Percentiles rank a stretch among this genome's conserved stretches.
These are phyloP conservation scores for Platycheirus albimanus DNA, from an alignment of 2,888 invertebrate species.

Conservation along the genomic window DNA sequence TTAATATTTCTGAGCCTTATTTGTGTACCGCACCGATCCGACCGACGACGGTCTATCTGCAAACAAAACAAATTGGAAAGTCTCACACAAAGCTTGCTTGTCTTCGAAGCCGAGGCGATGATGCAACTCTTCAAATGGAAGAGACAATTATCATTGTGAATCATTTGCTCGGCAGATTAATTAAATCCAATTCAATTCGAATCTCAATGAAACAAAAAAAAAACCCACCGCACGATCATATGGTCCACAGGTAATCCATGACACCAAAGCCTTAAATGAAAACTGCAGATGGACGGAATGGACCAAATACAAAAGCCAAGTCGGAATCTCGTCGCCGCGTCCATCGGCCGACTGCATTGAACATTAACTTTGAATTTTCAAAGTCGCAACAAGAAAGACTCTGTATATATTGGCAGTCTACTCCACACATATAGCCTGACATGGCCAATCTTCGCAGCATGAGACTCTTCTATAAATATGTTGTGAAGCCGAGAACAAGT, in stretches of 20 bases:
- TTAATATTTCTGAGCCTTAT: slow-evolving; percentile 22
- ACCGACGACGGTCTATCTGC: no score
- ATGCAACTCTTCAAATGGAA: slow-evolving; percentile 40
- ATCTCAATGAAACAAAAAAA: slow-evolving; percentile 30
- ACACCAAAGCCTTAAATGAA: slow-evolving; percentile 35
- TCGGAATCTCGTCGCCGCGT: neutral
- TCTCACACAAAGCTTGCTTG: slow-evolving; percentile 18
- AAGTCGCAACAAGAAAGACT: slow-evolving; percentile 50
- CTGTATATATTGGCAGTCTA: no score
- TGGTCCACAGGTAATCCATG: slow-evolving; percentile 60
- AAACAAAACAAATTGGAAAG: slow-evolving; percentile 43
- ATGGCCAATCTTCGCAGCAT: slow-evolving; percentile 20
- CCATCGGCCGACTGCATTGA: slow-evolving; percentile 46
- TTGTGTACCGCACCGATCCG: neutral
- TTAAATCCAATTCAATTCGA: slow-evolving; percentile 53
- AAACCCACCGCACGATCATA: slow-evolving; percentile 20
- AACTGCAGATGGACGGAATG: slow-evolving; percentile 31
- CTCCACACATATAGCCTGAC: neutral
- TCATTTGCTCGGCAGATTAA: slow-evolving; percentile 49
- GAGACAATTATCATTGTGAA: slow-evolving; percentile 49
- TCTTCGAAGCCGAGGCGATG: slow-evolving; percentile 9
- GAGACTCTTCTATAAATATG: neutral
- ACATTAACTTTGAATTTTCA: slow-evolving; percentile 75
- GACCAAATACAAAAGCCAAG: slow-evolving; percentile 13
- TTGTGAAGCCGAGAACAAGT: slow-evolving; percentile 51